Base-by-base conservation (phyloP, 2,888 invertebrate genomes). In the Ectobius pallidus region DNA sequence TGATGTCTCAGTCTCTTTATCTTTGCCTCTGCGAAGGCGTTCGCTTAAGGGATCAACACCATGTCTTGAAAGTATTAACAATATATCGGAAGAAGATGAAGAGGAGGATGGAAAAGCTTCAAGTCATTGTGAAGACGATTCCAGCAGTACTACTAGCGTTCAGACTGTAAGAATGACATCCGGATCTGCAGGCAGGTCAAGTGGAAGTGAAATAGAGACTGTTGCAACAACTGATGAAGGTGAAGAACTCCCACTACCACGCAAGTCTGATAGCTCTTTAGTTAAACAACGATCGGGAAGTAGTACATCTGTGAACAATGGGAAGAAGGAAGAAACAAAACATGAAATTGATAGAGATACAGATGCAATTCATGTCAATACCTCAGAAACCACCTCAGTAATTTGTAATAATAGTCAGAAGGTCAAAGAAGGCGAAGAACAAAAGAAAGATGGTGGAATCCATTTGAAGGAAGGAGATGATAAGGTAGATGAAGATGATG, bases 61-160 rank as follows among this genome's bases (percentile, higher is more conserved):
- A 39, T 30, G 61, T 22, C 46, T 46, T 65, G 65, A 65, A 16
- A 65, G 30, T 30, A 70, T 46, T 18, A 70, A 39, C 11, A 73
- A 63, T 55, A 69, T 65, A 44, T 46, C 63, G 18, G 80, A 80
- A 7, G 82, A 83, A 58, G 75, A 78, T 74, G 52, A 76, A 74
- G 72, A 75, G 49, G 67, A 62, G 30, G 76, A 75, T n/a, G 74
- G 72, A n/a, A 75, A 72, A 63, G 73, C 72, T 18, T 73, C 72
- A 14, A 74, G 76, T 39, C 78, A 79, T 69, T 78, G 78, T 74
- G 79, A 80, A 71, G 78, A 78, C 71, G 79, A 79, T 71, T 80
- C 79, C 11, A 80, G 80, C 69, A 79, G 80, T 62, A 78, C 78
- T 52, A 78, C 78, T 27, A 79, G 79, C 72, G 76, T 79, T 46